Conservation (phyloP, 1,140 invertebrate species). For the Mya arenaria region DNA sequence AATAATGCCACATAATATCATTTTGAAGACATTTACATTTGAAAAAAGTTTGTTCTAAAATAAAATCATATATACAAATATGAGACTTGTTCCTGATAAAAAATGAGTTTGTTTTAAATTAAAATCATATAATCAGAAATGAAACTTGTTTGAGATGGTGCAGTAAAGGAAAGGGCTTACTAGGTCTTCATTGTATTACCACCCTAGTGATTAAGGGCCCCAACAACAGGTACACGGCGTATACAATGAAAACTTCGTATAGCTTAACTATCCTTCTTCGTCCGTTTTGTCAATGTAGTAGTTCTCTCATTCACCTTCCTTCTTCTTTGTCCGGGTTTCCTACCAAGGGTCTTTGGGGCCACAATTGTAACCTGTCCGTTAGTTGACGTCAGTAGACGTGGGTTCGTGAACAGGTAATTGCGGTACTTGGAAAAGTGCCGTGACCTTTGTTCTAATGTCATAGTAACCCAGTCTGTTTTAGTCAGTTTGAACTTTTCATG, state of each 20-base stretch:
- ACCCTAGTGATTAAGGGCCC: too few species aligned
- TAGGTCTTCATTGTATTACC: too few species aligned
- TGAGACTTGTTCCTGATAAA: too few species aligned
- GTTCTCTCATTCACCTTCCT: conserved; percentile 24
- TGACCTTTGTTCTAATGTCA: background rate
- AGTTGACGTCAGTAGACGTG: background rate
- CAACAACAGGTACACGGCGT: background rate
- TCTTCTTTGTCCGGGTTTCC: conserved; percentile 23
- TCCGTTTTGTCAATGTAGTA: background rate
- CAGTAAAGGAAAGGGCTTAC: too few species aligned
- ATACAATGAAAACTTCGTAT: background rate
- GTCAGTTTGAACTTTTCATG: background rate
- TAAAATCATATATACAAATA: too few species aligned
- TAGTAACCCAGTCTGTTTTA: background rate
- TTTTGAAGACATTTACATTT: too few species aligned
- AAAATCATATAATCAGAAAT: too few species aligned
- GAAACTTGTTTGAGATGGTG: too few species aligned
- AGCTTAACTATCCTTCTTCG: background rate
- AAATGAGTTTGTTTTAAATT: too few species aligned
- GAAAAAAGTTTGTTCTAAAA: too few species aligned
- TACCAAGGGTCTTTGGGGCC: background rate
- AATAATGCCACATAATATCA: too few species aligned
- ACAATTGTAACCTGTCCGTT: background rate
- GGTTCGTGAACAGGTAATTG: background rate
- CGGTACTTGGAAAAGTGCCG: background rate